These are phyloP conservation scores for Cryptoblepharus egeriae DNA, from an alignment of 2,797 vertebrate species.

Conservation along the genomic window DNA sequence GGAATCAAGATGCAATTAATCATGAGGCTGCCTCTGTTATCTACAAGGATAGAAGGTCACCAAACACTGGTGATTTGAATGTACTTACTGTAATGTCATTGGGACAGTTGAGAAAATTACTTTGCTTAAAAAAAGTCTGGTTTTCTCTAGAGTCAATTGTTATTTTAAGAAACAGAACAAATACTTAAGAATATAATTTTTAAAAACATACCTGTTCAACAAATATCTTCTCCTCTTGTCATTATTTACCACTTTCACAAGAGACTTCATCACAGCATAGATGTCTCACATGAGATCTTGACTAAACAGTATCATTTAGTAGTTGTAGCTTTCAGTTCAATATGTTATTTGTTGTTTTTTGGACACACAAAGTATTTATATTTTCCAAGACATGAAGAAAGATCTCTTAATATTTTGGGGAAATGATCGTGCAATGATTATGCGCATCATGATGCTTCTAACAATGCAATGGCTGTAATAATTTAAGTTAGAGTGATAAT, in stretches of 20 bases:
- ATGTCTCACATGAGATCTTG: not conserved
- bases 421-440: too few relatives aligned
- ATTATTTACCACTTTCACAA: not conserved
- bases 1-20: constrained; percentile 63
- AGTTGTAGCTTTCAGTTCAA: not conserved
- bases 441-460: not conserved
- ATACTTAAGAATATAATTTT: not conserved
- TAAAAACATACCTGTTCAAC: not conserved
- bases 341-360: not conserved
- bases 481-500: rapidly evolving
- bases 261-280: not conserved
- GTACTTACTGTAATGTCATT: constrained; percentile 44
- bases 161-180: not conserved
- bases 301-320: not conserved
- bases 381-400: not conserved
- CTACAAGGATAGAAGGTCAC: constrained; percentile 42
- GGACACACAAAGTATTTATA: not conserved
- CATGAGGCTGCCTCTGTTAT: constrained; percentile 44
- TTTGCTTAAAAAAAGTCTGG: constrained; percentile 33
- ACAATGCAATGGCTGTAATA: not conserved
- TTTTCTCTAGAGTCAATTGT: constrained; percentile 25
- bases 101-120: constrained; percentile 33
- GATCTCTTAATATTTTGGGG: not conserved
- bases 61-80: constrained; percentile 53
- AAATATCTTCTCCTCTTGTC: not conserved